Evolutionary conservation across 2,888 invertebrate genomes (phyloP), one percentile per base, ranked within the genome.

Genomic region (Polydrusus pterygomalis): DNA sequence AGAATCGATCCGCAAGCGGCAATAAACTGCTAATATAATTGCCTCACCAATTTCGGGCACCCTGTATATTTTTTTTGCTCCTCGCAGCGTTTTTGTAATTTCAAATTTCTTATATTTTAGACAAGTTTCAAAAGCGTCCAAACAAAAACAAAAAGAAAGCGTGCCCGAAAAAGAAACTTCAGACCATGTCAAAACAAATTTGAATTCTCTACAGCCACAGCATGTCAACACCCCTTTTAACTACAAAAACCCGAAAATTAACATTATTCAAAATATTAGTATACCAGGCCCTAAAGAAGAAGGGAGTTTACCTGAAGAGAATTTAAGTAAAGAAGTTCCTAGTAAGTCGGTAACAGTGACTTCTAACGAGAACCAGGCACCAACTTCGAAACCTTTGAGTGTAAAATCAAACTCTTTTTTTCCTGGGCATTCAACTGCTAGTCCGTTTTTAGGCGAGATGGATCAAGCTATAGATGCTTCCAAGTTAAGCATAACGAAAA

Each of bases 231-330:
- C 43, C 13, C 69, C 60, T 38, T 17, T 43, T 11, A 71, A 25
- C 18, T 17, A 47, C 38, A 60, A 10, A 20, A 74, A n/a, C 43
- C 75, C 45, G 15, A 87, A 86, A 83, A 81, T 87, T n/a, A 87
- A 86, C 74, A 82, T 86, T 43, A 78, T 86, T 64, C 86, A 87
- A 79, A 87, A 87, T 74, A 84, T 87, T 58, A 83, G 80, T 67
- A 70, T 86, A 54, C 84, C 82, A 54, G 75, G 81, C 13, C 65
- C 82, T 34, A 79, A 79, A 71, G 78, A 80, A 74, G 80, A 79
- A 47, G 5, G 47, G 34, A 7, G 30, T 15, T 20, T 45, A 7
- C 30, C 34, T 8, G 34, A 63, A 9, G 72, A 45, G 7, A 58
- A 10, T 45, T 47, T 1, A 18, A 73, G 0, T 74, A 80, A 45